phyloP scores from a whole-genome alignment of 2,797 vertebrate genomes.

The Vultur gryphus region DNA sequence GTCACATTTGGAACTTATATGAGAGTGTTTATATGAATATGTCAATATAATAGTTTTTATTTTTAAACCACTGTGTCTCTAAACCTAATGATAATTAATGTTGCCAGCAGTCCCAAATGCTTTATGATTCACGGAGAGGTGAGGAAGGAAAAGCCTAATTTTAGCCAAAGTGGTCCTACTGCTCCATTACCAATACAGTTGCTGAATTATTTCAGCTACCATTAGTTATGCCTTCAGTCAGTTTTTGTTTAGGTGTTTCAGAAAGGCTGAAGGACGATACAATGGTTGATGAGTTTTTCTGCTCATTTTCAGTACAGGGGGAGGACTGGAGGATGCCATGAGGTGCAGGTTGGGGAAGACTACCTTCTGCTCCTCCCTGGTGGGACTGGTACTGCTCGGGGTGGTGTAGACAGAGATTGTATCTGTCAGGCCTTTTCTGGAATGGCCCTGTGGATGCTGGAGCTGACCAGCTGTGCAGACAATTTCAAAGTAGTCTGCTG shows the following conservation, averaged over 20 bases:
- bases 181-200: background rate
- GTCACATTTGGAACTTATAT: background rate
- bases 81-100: background rate
- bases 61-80: background rate
- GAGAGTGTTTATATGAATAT: background rate
- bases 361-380: background rate
- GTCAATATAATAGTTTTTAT: background rate
- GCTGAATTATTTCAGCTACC: background rate
- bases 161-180: background rate
- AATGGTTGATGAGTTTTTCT: background rate
- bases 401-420: background rate
- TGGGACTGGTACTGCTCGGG: background rate
- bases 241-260: background rate
- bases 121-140: background rate
- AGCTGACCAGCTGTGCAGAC: background rate
- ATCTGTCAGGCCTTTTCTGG: background rate
- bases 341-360: background rate
- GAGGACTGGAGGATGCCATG: background rate
- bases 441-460: background rate
- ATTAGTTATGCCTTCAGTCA: background rate
- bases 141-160: background rate
- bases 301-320: background rate
- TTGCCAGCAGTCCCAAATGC: background rate
- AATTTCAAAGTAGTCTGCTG: background rate
- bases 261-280: background rate